Evolutionary conservation across 2,888 invertebrate species (phyloP).

Genomic region (Sarcophaga caerulescens): DNA sequence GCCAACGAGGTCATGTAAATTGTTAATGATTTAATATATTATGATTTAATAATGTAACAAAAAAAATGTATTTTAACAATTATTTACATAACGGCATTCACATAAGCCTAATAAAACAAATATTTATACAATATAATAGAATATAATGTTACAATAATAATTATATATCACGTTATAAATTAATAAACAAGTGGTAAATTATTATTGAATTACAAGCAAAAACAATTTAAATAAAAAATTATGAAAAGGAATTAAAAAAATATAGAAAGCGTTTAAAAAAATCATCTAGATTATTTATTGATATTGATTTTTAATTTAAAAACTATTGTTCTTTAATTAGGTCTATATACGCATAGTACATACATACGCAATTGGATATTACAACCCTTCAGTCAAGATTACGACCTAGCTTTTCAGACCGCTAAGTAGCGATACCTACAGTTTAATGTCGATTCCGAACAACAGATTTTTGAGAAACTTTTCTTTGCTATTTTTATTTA

Average conservation of each 20-base stretch:
- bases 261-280: background rate
- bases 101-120: background rate
- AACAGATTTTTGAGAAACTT: too few relatives aligned
- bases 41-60: background rate
- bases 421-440: too few relatives aligned
- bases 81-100: background rate
- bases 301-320: too few relatives aligned
- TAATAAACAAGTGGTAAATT: background rate
- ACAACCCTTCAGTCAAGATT: too few relatives aligned
- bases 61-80: background rate
- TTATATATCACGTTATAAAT: background rate
- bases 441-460: too few relatives aligned
- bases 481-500: too few relatives aligned
- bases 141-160: background rate
- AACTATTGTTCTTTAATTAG: too few relatives aligned
- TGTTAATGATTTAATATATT: slow-evolving; percentile 47
- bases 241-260: background rate
- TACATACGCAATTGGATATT: too few relatives aligned
- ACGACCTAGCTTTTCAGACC: too few relatives aligned
- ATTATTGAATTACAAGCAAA: background rate
- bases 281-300: too few relatives aligned
- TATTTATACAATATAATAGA: background rate
- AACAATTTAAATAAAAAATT: background rate
- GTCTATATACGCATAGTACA: too few relatives aligned
- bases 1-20: slow-evolving; percentile 51